Conservation (phyloP, 2,888 invertebrate genomes). For the Gibbula magus region DNA sequence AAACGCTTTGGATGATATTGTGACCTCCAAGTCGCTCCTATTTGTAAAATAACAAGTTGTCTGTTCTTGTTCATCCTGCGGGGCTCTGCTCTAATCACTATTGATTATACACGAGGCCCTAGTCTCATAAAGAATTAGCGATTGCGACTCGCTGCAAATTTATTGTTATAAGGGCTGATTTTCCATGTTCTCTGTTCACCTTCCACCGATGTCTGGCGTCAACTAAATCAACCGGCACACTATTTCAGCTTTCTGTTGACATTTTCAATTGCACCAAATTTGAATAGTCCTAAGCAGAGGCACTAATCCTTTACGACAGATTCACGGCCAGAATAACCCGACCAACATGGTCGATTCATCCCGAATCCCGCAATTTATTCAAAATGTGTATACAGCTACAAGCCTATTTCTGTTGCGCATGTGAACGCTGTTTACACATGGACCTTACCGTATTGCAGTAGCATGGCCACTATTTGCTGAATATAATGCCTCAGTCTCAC, state of each 20-base stretch:
- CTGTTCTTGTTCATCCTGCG: conserved; percentile 18
- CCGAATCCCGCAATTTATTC: background rate
- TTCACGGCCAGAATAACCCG: conserved; percentile 10
- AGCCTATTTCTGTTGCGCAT: background rate
- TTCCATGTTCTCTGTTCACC: conserved; percentile 23
- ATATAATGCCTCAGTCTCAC: conserved; percentile 9
- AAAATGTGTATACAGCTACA: conserved; percentile 13
- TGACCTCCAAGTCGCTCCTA: conserved; percentile 14
- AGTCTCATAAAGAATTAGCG: conserved; percentile 22
- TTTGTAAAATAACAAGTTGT: conserved; percentile 28
- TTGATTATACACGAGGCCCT: conserved; percentile 11
- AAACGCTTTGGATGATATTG: background rate
- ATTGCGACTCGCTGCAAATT: conserved; percentile 15
- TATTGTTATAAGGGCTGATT: conserved; percentile 22
- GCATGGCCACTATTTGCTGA: conserved; percentile 18
- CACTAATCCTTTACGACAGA: conserved; percentile 21
- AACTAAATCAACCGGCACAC: conserved; percentile 24
- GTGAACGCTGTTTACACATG: conserved; percentile 6
- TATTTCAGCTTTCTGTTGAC: conserved; percentile 20
- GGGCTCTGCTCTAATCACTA: conserved; percentile 12
- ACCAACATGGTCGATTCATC: conserved; percentile 7
- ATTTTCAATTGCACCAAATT: conserved; percentile 14
- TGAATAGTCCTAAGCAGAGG: conserved; percentile 9
- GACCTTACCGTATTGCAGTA: background rate
- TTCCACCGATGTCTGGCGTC: conserved; percentile 22